These are phyloP conservation scores for Monarcha castaneiventris DNA, from an alignment of 2,113 vertebrate genomes.

Conservation along the genomic window DNA sequence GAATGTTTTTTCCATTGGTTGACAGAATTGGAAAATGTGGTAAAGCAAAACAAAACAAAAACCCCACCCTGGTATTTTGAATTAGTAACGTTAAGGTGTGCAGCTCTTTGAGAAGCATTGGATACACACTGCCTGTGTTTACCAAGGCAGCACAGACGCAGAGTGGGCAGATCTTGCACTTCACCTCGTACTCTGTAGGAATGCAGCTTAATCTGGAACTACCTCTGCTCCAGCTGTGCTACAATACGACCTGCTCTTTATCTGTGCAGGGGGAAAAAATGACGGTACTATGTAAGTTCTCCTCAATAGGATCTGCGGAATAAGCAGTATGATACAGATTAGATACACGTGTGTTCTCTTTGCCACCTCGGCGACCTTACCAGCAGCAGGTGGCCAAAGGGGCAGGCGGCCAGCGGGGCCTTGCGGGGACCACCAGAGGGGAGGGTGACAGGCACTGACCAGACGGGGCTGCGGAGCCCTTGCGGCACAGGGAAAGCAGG, in stretches of 20 bases:
- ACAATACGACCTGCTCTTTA: background rate
- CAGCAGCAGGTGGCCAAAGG: background rate
- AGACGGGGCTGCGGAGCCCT: background rate
- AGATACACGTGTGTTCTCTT: accelerated
- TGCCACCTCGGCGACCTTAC: too few species aligned
- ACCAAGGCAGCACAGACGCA: background rate
- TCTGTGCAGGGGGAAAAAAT: accelerated
- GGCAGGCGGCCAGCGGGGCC: background rate
- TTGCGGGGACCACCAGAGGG: background rate
- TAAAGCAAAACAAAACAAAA: background rate
- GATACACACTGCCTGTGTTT: background rate
- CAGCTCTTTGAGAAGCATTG: background rate
- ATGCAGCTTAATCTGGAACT: background rate
- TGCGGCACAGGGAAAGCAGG: background rate
- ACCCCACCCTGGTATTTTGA: background rate
- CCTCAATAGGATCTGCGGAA: background rate
- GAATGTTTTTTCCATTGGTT: background rate
- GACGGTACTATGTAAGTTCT: background rate
- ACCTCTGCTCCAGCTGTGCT: background rate
- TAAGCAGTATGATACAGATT: background rate
- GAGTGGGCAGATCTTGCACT: background rate
- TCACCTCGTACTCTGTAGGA: background rate
- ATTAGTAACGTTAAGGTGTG: background rate
- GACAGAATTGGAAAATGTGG: background rate
- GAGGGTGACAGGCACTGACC: background rate